Percentiles rank a stretch among this genome's conserved stretches.
Conservation (phyloP, 2,888 invertebrate species). For the Ochropleura leucogaster region DNA sequence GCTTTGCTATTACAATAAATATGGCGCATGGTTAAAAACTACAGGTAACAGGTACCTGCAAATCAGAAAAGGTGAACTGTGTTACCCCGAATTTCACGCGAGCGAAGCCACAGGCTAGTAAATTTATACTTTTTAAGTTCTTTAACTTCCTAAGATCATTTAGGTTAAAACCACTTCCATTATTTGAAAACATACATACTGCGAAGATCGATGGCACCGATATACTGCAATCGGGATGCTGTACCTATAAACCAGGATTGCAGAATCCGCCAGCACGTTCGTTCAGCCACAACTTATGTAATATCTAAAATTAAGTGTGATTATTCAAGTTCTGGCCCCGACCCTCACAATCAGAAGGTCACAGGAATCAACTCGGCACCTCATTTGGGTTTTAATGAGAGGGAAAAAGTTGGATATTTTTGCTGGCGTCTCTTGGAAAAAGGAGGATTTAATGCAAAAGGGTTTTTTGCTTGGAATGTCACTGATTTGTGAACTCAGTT, state of each 20-base stretch:
- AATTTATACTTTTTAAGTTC: too few species aligned
- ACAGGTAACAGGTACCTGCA: too few species aligned
- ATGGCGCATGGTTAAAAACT: too few species aligned
- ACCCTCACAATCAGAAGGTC: conserved; percentile 41
- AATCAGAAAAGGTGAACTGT: too few species aligned
- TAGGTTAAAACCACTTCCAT: too few species aligned
- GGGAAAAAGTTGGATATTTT: conserved; percentile 20
- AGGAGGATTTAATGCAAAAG: not conserved
- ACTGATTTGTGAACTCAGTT: not conserved
- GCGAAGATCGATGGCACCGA: too few species aligned
- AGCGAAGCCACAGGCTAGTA: too few species aligned
- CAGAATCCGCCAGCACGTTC: not conserved
- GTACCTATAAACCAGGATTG: not conserved
- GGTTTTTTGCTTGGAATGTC: not conserved
- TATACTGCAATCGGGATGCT: not conserved
- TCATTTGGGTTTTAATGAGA: conserved; percentile 52
- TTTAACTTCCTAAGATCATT: too few species aligned
- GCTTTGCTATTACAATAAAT: too few species aligned
- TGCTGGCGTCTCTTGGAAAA: not conserved
- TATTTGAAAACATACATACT: too few species aligned
- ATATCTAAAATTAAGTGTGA: conserved; percentile 35
- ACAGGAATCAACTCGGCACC: conserved; percentile 25
- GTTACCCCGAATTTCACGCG: too few species aligned
- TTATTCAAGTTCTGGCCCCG: conserved; percentile 17
- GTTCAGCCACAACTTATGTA: conserved; percentile 2